phyloP scores from a whole-genome alignment of 92 coral and sea anemone species.

The Scolanthus callimorphus region DNA sequence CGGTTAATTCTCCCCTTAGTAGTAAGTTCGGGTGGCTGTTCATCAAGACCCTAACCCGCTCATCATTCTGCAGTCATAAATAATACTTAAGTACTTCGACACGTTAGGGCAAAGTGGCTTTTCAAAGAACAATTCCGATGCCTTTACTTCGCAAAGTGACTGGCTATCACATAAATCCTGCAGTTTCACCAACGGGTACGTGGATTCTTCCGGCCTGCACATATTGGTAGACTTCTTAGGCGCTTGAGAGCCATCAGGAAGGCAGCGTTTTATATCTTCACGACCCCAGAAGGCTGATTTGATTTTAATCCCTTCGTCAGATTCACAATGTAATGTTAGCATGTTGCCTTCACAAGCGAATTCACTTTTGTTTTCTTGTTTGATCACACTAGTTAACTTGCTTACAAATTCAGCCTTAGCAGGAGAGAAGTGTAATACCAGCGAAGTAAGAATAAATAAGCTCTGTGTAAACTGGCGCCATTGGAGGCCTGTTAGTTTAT shows the following conservation, averaged over 20 bases:
- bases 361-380: slow-evolving; percentile 55
- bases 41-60: slow-evolving; percentile 79
- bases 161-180: slow-evolving; percentile 52
- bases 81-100: slow-evolving; percentile 75
- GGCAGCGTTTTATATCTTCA: slow-evolving; percentile 69
- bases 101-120: slow-evolving; percentile 62
- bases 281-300: slow-evolving; percentile 97
- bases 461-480: no score
- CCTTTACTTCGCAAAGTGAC: slow-evolving; percentile 56
- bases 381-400: slow-evolving; percentile 54
- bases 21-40: no score
- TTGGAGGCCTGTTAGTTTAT: no score
- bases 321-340: slow-evolving; percentile 42
- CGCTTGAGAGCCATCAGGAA: slow-evolving; percentile 22
- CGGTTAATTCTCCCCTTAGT: no score
- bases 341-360: slow-evolving; percentile 66
- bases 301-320: slow-evolving; percentile 78
- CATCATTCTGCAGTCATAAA: slow-evolving; percentile 87
- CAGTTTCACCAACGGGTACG: slow-evolving; percentile 60
- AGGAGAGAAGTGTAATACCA: no score
- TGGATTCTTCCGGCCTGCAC: slow-evolving; percentile 55
- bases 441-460: no score
- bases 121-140: slow-evolving; percentile 76
- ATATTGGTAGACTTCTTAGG: slow-evolving; percentile 38
- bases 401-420: no score